phyloP scores from a whole-genome alignment of 2,113 vertebrate species.

The Anseranas semipalmata region DNA sequence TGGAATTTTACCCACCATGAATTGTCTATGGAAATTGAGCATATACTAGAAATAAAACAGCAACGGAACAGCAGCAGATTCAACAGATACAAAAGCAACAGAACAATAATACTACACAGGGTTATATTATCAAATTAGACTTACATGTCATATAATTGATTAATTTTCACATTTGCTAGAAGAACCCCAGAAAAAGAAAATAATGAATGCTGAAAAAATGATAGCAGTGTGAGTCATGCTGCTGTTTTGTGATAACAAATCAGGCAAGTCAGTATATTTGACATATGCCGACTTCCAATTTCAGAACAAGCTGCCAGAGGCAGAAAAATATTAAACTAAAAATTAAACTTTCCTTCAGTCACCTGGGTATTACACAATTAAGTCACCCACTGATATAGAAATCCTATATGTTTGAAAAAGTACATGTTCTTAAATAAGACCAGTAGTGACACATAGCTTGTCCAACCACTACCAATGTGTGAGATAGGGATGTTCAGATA shows the following conservation, averaged over 20 bases:
- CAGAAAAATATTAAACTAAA: constrained; percentile 5
- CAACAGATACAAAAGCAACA: neutral
- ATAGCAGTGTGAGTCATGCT: neutral
- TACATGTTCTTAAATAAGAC: neutral
- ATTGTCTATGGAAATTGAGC: neutral
- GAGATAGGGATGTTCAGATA: neutral
- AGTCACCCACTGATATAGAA: neutral
- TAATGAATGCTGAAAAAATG: neutral
- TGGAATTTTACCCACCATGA: neutral
- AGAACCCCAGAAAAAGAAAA: neutral
- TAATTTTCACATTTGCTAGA: neutral
- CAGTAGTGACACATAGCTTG: neutral
- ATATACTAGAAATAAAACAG: neutral
- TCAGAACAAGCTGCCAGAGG: neutral
- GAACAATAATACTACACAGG: neutral
- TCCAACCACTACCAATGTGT: neutral
- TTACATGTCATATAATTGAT: neutral
- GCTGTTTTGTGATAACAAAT: neutral
- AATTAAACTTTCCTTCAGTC: neutral
- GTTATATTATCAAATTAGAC: neutral
- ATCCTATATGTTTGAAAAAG: neutral
- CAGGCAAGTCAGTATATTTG: neutral
- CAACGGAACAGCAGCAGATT: neutral
- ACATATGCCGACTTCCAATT: constrained; percentile 17
- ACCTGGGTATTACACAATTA: neutral